These are phyloP conservation scores for Dolichopus griseipennis DNA, from an alignment of 2,888 invertebrate genomes.

Conservation along the genomic window DNA sequence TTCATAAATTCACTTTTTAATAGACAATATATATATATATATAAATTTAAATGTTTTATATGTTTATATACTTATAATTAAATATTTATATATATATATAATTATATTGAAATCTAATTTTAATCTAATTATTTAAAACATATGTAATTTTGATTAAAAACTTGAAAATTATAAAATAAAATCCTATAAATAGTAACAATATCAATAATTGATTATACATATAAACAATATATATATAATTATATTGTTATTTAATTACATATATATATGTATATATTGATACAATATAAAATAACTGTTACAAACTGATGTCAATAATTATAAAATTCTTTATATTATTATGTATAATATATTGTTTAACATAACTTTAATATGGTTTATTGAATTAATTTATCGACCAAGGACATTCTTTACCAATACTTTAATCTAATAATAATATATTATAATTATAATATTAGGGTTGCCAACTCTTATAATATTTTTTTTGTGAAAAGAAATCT, in stretches of 20 bases:
- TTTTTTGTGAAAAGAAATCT: too few relatives aligned
- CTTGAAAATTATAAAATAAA: not conserved
- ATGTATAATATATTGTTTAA: not conserved
- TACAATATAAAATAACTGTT: not conserved
- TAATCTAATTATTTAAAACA: not conserved
- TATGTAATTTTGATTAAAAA: not conserved
- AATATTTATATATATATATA: not conserved
- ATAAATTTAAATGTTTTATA: too few relatives aligned
- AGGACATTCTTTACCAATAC: constrained; percentile 7
- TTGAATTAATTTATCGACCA: constrained; percentile 9
- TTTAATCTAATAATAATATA: not conserved
- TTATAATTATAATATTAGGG: not conserved
- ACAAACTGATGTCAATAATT: not conserved
- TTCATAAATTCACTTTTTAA: too few relatives aligned
- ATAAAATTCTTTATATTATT: not conserved
- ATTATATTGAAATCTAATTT: not conserved
- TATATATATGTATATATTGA: not conserved
- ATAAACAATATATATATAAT: not conserved
- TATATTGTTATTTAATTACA: not conserved
- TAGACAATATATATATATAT: not conserved
- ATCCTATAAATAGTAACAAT: not conserved
- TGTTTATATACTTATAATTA: too few relatives aligned
- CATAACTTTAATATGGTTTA: not conserved
- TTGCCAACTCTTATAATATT: too few relatives aligned
- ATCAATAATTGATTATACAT: not conserved